A percentile compares a stretch with the other conserved stretches of the same genome.
phyloP scores from a whole-genome alignment of 2,113 vertebrate species.

The Albula goreensis region DNA sequence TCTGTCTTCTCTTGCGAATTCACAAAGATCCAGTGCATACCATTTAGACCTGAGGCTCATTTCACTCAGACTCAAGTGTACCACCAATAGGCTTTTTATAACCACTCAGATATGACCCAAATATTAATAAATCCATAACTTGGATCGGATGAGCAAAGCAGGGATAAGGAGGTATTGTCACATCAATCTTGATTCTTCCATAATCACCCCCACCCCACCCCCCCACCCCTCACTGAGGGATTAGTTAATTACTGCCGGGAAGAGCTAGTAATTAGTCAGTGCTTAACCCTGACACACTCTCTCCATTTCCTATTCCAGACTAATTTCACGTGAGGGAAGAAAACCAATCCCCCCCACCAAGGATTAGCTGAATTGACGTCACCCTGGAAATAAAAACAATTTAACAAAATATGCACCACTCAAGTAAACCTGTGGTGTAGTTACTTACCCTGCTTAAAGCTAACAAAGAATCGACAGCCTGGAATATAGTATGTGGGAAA shows the following conservation, averaged over 20 bases:
- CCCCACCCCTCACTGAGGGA: conserved; percentile 46
- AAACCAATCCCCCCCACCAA: conserved; percentile 43
- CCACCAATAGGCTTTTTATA: background rate
- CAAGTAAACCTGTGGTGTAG: background rate
- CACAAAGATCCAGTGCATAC: no score
- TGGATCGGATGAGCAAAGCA: background rate
- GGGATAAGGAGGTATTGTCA: conserved; percentile 46
- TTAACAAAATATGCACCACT: background rate
- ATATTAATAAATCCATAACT: background rate
- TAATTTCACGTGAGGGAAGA: conserved; percentile 66
- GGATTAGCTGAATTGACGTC: conserved; percentile 42
- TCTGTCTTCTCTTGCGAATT: no score
- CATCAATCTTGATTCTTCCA: conserved; percentile 55
- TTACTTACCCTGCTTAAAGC: background rate
- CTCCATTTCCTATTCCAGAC: conserved; percentile 38
- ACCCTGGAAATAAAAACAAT: conserved; percentile 30
- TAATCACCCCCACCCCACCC: conserved; percentile 55
- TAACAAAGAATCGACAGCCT: background rate
- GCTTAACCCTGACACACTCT: conserved; percentile 8
- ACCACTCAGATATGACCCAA: conserved; percentile 1
- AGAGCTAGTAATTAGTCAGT: conserved; percentile 65
- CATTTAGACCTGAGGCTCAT: no score
- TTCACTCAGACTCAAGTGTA: background rate
- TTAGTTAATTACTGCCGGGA: conserved; percentile 67
- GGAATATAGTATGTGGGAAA: no score